Conservation (phyloP, 2,888 invertebrate species). For the Hyalella azteca region DNA sequence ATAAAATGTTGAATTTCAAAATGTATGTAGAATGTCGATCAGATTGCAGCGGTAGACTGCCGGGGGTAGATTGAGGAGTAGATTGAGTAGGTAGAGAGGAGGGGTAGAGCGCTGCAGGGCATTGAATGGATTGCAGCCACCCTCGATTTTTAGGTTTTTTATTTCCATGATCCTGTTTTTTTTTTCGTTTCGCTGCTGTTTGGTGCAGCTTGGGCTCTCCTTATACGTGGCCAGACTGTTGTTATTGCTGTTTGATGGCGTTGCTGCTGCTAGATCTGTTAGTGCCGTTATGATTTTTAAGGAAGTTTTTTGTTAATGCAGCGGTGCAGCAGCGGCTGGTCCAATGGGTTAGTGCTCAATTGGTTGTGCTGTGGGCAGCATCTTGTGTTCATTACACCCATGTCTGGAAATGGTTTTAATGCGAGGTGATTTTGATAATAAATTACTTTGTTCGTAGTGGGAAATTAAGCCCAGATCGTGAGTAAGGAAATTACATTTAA, state of each 20-base stretch:
- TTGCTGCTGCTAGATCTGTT: neutral
- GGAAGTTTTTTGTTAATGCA: conserved; percentile 24
- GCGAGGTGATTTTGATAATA: neutral
- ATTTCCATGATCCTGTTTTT: conserved; percentile 5
- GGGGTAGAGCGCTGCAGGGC: conserved; percentile 31
- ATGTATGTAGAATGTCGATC: too few relatives aligned
- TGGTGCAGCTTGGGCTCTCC: conserved; percentile 17
- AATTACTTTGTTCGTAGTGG: too few relatives aligned
- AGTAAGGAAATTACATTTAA: too few relatives aligned
- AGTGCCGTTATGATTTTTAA: neutral
- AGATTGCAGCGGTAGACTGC: too few relatives aligned
- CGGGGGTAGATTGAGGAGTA: conserved; percentile 9
- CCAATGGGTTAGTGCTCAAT: neutral
- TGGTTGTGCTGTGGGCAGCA: conserved; percentile 7
- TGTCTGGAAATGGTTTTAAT: neutral
- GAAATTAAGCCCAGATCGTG: too few relatives aligned
- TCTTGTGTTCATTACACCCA: neutral
- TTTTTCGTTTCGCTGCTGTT: conserved; percentile 15
- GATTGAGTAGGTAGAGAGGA: conserved; percentile 33
- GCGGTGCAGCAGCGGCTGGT: neutral
- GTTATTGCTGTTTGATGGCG: conserved; percentile 7
- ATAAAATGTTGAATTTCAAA: too few relatives aligned
- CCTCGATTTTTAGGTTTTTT: conserved; percentile 30
- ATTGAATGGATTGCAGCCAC: conserved; percentile 33
- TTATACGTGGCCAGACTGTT: neutral